These are phyloP conservation scores for Papilio polyxenes DNA, from an alignment of 1,140 invertebrate genomes.

Conservation along the genomic window DNA sequence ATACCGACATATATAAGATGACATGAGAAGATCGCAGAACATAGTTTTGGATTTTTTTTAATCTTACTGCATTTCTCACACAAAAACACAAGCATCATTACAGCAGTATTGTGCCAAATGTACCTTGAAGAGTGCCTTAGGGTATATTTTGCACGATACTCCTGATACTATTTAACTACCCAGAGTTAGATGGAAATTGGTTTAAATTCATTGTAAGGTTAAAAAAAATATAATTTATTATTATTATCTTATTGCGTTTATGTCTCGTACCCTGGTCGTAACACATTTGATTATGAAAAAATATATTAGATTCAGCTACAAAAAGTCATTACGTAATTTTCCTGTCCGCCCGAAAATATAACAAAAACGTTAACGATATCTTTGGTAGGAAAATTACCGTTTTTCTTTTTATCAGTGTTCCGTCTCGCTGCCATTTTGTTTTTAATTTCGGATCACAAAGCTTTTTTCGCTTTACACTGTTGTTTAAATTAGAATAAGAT, in stretches of 20 bases:
- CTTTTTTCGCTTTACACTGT: not conserved
- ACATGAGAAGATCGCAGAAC: too few species aligned
- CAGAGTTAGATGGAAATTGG: too few species aligned
- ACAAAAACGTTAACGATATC: slow-evolving; percentile 37
- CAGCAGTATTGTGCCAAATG: too few species aligned
- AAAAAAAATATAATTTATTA: too few species aligned
- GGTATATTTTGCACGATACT: too few species aligned
- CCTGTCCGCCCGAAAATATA: slow-evolving; percentile 20
- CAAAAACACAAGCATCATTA: too few species aligned
- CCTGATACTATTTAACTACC: too few species aligned
- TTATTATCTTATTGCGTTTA: not conserved
- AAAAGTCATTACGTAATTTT: slow-evolving; percentile 34
- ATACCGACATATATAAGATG: too few species aligned
- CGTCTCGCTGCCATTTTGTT: slow-evolving; percentile 19
- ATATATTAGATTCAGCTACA: slow-evolving; percentile 29
- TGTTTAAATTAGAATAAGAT: slow-evolving; percentile 9
- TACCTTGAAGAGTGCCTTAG: too few species aligned
- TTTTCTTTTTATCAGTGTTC: slow-evolving; percentile 32
- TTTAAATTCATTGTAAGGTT: too few species aligned
- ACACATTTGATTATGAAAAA: slow-evolving; percentile 9
- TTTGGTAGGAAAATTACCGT: slow-evolving; percentile 36
- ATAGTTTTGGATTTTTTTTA: too few species aligned
- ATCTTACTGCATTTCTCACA: too few species aligned
- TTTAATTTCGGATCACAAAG: slow-evolving; percentile 26
- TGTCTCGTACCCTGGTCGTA: not conserved